phyloP scores from a whole-genome alignment of 2,113 vertebrate genomes.

The Cinclus cinclus region DNA sequence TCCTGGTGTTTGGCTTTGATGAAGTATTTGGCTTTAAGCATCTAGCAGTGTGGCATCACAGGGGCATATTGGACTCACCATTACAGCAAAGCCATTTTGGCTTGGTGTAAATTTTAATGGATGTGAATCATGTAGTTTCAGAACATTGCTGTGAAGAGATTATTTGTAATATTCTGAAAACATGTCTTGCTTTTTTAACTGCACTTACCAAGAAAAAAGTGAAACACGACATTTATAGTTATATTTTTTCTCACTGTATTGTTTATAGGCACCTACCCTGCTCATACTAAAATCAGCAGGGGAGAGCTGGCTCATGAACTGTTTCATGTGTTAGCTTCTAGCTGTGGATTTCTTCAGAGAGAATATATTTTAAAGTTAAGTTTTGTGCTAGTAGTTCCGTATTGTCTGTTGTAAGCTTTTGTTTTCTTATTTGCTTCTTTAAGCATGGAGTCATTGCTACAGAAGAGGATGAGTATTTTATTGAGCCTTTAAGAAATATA shows the following conservation, averaged over 20 bases:
- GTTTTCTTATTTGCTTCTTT: conserved; percentile 35
- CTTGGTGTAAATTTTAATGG: neutral
- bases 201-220: neutral
- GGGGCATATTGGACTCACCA: neutral
- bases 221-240: neutral
- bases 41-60: neutral
- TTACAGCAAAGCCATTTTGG: neutral
- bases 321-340: neutral
- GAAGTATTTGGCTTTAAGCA: neutral
- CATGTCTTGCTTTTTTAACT: neutral
- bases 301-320: neutral
- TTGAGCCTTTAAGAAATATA: conserved; percentile 95
- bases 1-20: neutral
- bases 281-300: neutral
- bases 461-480: conserved; percentile 98
- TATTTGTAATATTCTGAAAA: neutral
- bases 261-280: neutral
- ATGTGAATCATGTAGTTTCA: neutral
- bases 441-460: conserved; percentile 98
- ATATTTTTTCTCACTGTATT: neutral
- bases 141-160: neutral
- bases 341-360: neutral
- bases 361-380: neutral
- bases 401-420: neutral
- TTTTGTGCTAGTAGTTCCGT: neutral